phyloP scores from a whole-genome alignment of 2,113 vertebrate species.

The Isurus oxyrinchus region DNA sequence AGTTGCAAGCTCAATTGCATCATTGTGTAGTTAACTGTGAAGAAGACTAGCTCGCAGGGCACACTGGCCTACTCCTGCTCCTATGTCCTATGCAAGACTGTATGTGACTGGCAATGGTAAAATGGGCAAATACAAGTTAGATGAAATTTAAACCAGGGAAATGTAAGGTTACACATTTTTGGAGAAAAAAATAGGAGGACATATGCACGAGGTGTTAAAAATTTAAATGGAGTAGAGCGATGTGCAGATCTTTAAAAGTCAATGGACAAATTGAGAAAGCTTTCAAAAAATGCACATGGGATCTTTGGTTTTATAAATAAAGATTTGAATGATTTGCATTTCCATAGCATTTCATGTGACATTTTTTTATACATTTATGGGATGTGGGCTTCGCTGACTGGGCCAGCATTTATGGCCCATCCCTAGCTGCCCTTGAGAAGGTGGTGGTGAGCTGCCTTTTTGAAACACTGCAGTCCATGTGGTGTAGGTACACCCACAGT shows the following conservation, averaged over 20 bases:
- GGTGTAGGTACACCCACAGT: no score
- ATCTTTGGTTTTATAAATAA: background rate
- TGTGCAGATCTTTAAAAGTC: background rate
- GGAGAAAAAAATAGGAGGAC: background rate
- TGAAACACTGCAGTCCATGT: no score
- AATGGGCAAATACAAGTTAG: background rate
- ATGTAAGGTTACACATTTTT: background rate
- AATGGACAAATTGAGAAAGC: background rate
- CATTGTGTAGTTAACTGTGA: background rate
- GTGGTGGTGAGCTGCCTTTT: no score
- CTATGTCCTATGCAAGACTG: no score
- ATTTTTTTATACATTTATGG: no score
- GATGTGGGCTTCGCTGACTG: no score
- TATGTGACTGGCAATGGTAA: background rate
- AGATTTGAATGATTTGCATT: no score
- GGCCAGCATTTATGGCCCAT: no score
- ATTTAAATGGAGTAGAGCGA: background rate
- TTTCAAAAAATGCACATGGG: background rate
- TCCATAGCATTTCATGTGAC: no score
- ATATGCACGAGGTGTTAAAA: background rate
- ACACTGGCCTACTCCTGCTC: no score
- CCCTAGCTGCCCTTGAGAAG: no score
- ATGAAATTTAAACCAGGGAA: background rate
- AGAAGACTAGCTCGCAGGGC: background rate
- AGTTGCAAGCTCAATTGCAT: background rate